phyloP scores from a whole-genome alignment of 2,888 invertebrate species.

The Diloba caeruleocephala region DNA sequence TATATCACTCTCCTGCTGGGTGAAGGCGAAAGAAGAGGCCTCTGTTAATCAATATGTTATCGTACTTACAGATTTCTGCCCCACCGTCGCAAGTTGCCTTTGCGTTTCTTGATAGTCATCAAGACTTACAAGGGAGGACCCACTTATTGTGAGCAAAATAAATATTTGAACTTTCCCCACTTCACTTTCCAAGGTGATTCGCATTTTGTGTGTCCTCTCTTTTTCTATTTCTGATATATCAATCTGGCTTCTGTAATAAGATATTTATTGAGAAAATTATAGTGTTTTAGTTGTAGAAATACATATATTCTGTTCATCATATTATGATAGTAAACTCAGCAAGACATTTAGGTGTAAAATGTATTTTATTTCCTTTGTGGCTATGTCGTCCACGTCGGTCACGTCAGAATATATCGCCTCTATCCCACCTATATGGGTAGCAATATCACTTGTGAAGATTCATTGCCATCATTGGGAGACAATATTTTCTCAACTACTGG shows the following conservation, averaged over 20 bases:
- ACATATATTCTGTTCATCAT: no score
- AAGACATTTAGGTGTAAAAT: no score
- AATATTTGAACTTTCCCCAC: constrained; percentile 91
- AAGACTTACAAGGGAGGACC: constrained; percentile 95
- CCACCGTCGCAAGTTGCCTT: constrained; percentile 86
- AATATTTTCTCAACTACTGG: no score
- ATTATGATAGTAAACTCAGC: not conserved
- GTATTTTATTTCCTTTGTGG: no score
- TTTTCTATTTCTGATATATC: constrained; percentile 94
- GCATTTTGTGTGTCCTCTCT: constrained; percentile 96
- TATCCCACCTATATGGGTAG: no score
- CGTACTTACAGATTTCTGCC: constrained; percentile 90
- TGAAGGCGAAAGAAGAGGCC: no score
- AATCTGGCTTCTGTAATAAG: constrained; percentile 88
- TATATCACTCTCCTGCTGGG: no score
- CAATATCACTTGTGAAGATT: no score
- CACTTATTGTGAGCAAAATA: constrained; percentile 96
- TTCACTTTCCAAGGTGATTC: constrained; percentile 95
- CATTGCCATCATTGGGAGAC: no score
- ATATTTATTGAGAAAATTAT: constrained; percentile 1
- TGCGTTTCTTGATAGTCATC: constrained; percentile 93
- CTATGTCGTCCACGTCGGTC: no score
- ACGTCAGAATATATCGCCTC: no score
- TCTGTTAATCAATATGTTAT: not conserved
- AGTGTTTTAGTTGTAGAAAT: not conserved